Evolutionary conservation across 35 echinoderm and acorn worm species (phyloP), one percentile per base, ranked within the genome.

Genomic region (Stichopus chloronotus): DNA sequence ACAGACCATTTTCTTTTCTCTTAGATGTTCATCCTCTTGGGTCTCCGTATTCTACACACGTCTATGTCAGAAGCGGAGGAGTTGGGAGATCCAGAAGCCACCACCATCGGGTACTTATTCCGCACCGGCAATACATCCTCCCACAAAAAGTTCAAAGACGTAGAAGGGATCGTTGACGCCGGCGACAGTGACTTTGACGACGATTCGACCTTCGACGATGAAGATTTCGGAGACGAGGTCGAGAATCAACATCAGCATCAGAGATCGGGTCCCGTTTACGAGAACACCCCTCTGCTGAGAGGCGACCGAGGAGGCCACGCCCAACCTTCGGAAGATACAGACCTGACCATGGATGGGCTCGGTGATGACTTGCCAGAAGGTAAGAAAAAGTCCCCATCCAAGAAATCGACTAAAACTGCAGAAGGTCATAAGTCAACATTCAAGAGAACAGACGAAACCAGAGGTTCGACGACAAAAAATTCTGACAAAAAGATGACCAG

Each of bases 11-110:
- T 79, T 9, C 4, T 83, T 79, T 43, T 55, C 52, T 55, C 55
- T 83, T 56, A 92, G 90, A 61, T 97, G 43, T 59, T 87, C 59
- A 74, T 93, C 11, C n/a, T 97, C 8, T 56, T 97, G 60, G 91
- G 88, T 4, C 43, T 94, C 13, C 84, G 97, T 9, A 93, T 94
- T 72, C 81, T 98, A 52, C 97, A 98, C 79, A 98, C 97, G 24
- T 96, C 97, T 5, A 94, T 98, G n/a, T 54, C 59, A 25, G 92
- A 87, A n/a, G 95, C 97, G 25, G 76, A 76, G 76, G 78, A 88
- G 10, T 56, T 61, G 25, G 95, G 88, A 3, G 92, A 98, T 65
- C 93, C 94, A 5, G 95, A 95, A 22, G 81, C 60, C 4, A 60
- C 90, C 5, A 58, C 97, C 12, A 87, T 71, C 8, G 97, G 97